Conservation (phyloP, 2,888 invertebrate genomes). For the Eucriotettix oculatus region DNA sequence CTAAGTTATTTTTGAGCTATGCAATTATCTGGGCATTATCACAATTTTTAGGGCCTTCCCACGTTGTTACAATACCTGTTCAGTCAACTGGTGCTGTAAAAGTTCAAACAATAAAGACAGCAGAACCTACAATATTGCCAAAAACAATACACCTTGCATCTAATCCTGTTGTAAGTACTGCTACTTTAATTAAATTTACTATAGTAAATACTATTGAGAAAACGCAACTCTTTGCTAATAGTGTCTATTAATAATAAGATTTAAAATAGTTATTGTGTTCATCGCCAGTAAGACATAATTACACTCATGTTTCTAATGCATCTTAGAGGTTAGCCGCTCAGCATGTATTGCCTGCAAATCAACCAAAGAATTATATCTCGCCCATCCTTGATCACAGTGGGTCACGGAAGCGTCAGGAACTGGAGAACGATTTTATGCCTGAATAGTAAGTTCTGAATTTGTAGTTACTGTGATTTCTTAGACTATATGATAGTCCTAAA, state of each 20-base stretch:
- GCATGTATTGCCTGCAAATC: constrained; percentile 8
- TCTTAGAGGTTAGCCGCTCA: constrained; percentile 11
- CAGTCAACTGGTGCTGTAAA: constrained; percentile 14
- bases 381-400: constrained; percentile 41
- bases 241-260: too few relatives aligned
- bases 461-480: too few relatives aligned
- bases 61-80: constrained; percentile 19
- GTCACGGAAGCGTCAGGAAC: constrained; percentile 39
- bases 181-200: background rate
- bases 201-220: too few relatives aligned
- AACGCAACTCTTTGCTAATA: too few relatives aligned
- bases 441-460: constrained; percentile 29
- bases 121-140: constrained; percentile 12
- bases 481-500: too few relatives aligned
- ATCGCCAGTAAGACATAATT: too few relatives aligned
- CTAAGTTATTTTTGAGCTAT: too few relatives aligned
- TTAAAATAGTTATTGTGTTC: too few relatives aligned
- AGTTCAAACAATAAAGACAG: constrained; percentile 8
- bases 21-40: too few relatives aligned
- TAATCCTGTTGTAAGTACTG: constrained; percentile 12
- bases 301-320: constrained; percentile 9
- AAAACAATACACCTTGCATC: constrained; percentile 14
- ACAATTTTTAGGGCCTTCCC: constrained; percentile 13
- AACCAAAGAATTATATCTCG: constrained; percentile 31
- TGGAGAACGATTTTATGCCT: constrained; percentile 36